phyloP scores from a whole-genome alignment of 2,797 vertebrate genomes.

The Fistularia tabacaria region DNA sequence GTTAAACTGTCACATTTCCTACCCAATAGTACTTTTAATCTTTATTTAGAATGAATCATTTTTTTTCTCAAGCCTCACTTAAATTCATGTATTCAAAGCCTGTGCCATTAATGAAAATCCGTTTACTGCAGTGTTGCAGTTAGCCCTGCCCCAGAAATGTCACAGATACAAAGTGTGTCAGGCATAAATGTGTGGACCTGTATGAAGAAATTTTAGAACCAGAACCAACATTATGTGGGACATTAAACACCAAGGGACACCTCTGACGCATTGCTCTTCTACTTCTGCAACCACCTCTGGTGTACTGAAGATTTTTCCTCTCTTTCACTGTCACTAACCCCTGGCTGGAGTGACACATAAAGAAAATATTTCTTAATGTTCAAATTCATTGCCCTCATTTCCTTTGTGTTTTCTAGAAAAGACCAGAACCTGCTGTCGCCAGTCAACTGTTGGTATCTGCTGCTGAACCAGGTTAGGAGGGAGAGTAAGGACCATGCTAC shows the following conservation, averaged over 20 bases:
- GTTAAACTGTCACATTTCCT: slow-evolving; percentile 33
- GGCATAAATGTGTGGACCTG: slow-evolving; percentile 18
- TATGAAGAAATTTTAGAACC: slow-evolving; percentile 27
- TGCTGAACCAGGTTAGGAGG: slow-evolving; percentile 95
- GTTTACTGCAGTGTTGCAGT: slow-evolving; percentile 29
- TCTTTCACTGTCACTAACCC: slow-evolving; percentile 18
- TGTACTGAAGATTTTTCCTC: slow-evolving; percentile 12
- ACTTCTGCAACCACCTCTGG: slow-evolving; percentile 18
- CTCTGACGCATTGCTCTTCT: slow-evolving; percentile 24
- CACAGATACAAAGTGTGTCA: slow-evolving; percentile 48
- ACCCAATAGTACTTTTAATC: slow-evolving; percentile 22
- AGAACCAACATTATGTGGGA: slow-evolving; percentile 48
- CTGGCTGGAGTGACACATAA: slow-evolving; percentile 17
- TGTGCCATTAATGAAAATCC: slow-evolving; percentile 33
- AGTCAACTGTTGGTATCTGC: slow-evolving; percentile 98
- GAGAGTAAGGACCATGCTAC: slow-evolving; percentile 99
- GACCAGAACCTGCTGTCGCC: slow-evolving; percentile 98
- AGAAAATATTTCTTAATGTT: background rate
- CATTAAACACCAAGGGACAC: slow-evolving; percentile 50
- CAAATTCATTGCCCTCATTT: background rate
- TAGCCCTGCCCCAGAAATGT: slow-evolving; percentile 68
- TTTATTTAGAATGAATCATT: slow-evolving; percentile 26
- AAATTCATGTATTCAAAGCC: slow-evolving; percentile 45
- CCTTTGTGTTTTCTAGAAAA: slow-evolving; percentile 74
- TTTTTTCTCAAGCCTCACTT: slow-evolving; percentile 18